These are phyloP conservation scores for Lysandra bellargus DNA, from an alignment of 2,888 invertebrate species.

Conservation along the genomic window DNA sequence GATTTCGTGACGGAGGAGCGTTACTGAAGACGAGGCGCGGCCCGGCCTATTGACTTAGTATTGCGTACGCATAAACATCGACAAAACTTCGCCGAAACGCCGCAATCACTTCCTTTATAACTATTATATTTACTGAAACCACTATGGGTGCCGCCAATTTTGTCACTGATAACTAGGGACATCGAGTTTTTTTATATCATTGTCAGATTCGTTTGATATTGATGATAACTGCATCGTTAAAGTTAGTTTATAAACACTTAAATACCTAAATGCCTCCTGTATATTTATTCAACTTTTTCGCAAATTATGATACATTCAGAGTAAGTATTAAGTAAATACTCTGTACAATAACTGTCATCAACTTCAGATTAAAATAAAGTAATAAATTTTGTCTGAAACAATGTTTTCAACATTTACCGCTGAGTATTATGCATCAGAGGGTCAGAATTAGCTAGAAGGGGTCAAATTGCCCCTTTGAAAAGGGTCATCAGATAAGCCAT, in stretches of 20 bases:
- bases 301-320: too few species aligned
- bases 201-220: background rate
- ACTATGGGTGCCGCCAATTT: background rate
- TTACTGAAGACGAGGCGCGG: constrained; percentile 75
- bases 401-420: background rate
- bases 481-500: constrained; percentile 27
- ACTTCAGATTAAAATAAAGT: background rate
- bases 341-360: background rate
- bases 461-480: constrained; percentile 20
- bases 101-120: constrained; percentile 21
- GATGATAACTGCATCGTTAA: background rate
- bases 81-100: constrained; percentile 40
- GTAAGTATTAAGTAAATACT: background rate
- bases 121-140: background rate
- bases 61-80: constrained; percentile 74
- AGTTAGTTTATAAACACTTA: background rate
- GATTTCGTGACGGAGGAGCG: constrained; percentile 73
- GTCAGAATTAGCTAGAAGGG: constrained; percentile 10
- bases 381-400: background rate
- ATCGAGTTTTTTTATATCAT: background rate
- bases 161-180: background rate
- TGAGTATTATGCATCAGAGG: constrained; percentile 16
- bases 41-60: constrained; percentile 64
- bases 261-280: background rate
- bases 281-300: too few species aligned